These are phyloP conservation scores for Oxygymnocypris stewartii DNA, from an alignment of 2,113 vertebrate species.

Conservation along the genomic window DNA sequence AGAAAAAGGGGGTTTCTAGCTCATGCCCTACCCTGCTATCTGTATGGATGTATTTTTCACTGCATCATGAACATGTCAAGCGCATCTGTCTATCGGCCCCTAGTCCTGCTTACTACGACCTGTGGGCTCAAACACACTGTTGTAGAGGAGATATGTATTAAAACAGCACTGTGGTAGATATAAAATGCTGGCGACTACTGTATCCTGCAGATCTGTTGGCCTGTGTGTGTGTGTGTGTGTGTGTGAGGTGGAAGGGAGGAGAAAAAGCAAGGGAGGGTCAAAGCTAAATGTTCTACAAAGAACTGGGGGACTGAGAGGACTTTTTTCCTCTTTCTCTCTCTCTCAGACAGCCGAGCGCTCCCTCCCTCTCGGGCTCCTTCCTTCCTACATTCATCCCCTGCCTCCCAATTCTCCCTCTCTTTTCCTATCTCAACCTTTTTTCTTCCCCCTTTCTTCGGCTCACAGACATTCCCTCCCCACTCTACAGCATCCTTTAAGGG, in stretches of 20 bases:
- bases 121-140: slow-evolving; percentile 73
- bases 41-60: slow-evolving; percentile 60
- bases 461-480: slow-evolving; percentile 76
- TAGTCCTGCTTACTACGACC: slow-evolving; percentile 74
- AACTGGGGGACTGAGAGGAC: slow-evolving; percentile 83
- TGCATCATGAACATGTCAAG: slow-evolving; percentile 72
- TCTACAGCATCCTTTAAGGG: slow-evolving; percentile 79
- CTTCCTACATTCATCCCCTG: slow-evolving; percentile 31
- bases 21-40: slow-evolving; percentile 53
- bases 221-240: slow-evolving; percentile 60
- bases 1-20: slow-evolving; percentile 52
- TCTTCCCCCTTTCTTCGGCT: slow-evolving; percentile 64
- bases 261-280: slow-evolving; percentile 90
- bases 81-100: slow-evolving; percentile 66
- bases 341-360: slow-evolving; percentile 49
- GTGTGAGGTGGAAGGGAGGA: slow-evolving; percentile 82
- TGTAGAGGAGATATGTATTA: slow-evolving; percentile 79
- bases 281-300: slow-evolving; percentile 93
- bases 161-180: slow-evolving; percentile 77
- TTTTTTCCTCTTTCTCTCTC: slow-evolving; percentile 59
- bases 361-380: slow-evolving; percentile 55
- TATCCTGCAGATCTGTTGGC: slow-evolving; percentile 87
- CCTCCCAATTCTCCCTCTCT: slow-evolving; percentile 31
- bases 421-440: slow-evolving; percentile 38
- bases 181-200: slow-evolving; percentile 87